Evolutionary conservation across 2,113 vertebrate species (phyloP).

Genomic region (Calypte anna): DNA sequence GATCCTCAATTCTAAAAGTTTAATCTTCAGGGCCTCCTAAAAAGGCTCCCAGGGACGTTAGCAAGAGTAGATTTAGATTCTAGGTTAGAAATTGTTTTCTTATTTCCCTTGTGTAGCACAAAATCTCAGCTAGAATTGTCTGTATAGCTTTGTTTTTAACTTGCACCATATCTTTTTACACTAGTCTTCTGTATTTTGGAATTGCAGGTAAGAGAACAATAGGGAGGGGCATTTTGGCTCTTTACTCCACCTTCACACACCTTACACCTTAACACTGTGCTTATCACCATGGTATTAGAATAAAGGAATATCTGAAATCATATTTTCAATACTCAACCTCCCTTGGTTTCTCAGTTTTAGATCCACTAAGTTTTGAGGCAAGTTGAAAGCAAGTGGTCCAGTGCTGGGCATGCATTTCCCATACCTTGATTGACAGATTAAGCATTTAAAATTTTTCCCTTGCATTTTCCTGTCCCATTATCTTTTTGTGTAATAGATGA

Average conservation of each 20-base stretch:
- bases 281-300: background rate
- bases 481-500: background rate
- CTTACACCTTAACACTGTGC: background rate
- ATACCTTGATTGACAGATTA: background rate
- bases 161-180: background rate
- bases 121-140: background rate
- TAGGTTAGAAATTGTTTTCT: background rate
- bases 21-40: background rate
- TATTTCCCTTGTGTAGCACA: background rate
- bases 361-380: background rate
- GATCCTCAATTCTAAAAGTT: background rate
- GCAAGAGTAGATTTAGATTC: background rate
- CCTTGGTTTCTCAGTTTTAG: background rate
- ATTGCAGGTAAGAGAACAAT: background rate
- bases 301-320: background rate
- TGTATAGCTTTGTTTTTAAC: background rate
- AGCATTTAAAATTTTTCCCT: background rate
- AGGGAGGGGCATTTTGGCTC: background rate
- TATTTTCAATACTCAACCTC: background rate
- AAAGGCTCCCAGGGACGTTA: background rate
- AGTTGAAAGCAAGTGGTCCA: background rate
- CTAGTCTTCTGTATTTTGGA: background rate
- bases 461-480: background rate
- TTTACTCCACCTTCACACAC: background rate
- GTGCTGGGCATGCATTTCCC: background rate